phyloP scores from a whole-genome alignment of 2,797 vertebrate genomes.

The Tapirus indicus region DNA sequence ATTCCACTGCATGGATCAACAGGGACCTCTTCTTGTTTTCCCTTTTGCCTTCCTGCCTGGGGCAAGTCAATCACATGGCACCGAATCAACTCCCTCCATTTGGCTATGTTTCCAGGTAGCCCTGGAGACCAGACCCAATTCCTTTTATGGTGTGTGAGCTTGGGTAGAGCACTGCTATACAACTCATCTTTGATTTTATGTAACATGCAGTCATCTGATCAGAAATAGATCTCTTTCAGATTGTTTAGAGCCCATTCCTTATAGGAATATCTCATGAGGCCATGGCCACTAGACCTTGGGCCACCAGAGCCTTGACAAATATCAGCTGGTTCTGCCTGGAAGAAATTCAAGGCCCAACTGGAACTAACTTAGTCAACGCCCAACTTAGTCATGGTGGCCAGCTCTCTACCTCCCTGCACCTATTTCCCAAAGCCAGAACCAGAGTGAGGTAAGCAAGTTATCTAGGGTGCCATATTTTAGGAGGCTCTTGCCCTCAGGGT shows the following conservation, averaged over 20 bases:
- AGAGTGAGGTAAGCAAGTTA: accelerated
- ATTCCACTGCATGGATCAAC: accelerated
- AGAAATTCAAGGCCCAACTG: neutral
- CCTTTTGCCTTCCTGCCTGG: neutral
- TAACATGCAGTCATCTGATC: accelerated
- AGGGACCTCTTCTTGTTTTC: neutral
- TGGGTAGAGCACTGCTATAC: accelerated
- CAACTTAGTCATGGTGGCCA: neutral
- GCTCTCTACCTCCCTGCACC: too few relatives aligned
- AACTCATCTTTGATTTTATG: neutral
- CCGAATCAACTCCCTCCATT: neutral
- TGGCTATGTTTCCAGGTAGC: neutral
- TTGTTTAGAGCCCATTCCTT: too few relatives aligned
- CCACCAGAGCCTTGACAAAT: neutral
- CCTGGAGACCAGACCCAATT: neutral
- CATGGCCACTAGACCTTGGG: neutral
- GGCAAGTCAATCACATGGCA: neutral
- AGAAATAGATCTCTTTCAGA: neutral
- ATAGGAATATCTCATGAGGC: too few relatives aligned
- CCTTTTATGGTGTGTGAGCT: neutral
- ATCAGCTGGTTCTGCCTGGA: neutral
- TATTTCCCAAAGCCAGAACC: neutral
- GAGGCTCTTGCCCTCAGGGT: neutral
- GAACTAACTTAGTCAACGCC: neutral
- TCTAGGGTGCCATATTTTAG: neutral